Percentiles rank a stretch among this genome's conserved stretches.
These are phyloP conservation scores for Rhinogobio ventralis DNA, from an alignment of 2,797 vertebrate species.

Conservation along the genomic window DNA sequence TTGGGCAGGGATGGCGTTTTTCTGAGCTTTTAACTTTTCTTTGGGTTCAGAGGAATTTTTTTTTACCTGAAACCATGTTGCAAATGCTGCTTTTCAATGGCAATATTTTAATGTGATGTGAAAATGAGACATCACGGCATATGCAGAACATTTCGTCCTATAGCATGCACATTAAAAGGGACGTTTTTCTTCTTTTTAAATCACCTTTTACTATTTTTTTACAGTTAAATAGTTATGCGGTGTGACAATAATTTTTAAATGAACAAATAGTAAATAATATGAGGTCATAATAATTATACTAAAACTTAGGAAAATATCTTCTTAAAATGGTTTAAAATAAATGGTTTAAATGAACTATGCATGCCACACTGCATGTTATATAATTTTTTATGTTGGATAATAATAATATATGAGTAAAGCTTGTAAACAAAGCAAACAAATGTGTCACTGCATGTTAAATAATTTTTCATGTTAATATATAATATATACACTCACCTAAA, in stretches of 20 bases:
- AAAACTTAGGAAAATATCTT: not conserved
- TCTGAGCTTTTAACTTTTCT: not conserved
- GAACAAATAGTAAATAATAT: not conserved
- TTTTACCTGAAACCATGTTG: not conserved
- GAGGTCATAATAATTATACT: not conserved
- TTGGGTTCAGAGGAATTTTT: not conserved
- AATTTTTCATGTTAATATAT: not conserved
- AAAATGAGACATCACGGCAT: not conserved
- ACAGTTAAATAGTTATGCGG: not conserved
- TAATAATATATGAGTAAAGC: not conserved
- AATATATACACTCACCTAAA: not conserved
- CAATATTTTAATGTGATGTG: not conserved
- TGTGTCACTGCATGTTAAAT: not conserved
- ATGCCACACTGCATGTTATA: not conserved
- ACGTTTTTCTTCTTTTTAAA: not conserved
- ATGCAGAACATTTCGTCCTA: not conserved
- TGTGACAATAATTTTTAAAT: not conserved
- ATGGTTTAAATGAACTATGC: too few species aligned
- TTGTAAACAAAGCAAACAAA: not conserved
- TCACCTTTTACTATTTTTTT: not conserved
- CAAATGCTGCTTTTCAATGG: not conserved
- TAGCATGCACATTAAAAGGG: not conserved
- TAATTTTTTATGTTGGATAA: not conserved
- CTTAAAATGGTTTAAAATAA: too few species aligned
- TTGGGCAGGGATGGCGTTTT: not conserved